phyloP scores from a whole-genome alignment of 1,140 invertebrate species.

The Cherax destructor region DNA sequence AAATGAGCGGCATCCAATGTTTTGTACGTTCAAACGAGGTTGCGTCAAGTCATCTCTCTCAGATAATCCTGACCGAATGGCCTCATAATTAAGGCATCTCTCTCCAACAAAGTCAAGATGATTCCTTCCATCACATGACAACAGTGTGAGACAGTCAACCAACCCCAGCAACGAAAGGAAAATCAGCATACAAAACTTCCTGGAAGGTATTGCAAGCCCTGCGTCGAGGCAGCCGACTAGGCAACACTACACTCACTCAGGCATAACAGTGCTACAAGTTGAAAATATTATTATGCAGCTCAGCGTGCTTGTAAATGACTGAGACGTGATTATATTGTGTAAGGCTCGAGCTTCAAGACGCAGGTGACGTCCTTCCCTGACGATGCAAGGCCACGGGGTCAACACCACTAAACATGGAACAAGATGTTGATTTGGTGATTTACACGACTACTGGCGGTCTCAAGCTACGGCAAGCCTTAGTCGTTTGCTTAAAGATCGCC shows the following conservation, averaged over 20 bases:
- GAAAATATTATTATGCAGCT: neutral
- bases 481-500: neutral
- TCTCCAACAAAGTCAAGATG: neutral
- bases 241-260: neutral
- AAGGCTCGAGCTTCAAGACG: neutral
- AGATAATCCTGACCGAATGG: too few species aligned
- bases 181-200: neutral
- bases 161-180: neutral
- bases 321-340: neutral
- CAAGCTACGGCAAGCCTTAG: neutral
- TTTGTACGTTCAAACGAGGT: too few species aligned
- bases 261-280: neutral
- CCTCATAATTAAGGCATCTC: too few species aligned
- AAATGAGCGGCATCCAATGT: too few species aligned
- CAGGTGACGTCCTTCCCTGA: neutral
- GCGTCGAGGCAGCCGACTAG: neutral
- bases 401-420: neutral
- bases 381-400: neutral
- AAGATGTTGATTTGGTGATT: neutral
- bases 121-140: neutral
- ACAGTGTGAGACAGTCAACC: neutral
- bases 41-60: too few species aligned
- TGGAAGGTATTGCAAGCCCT: neutral
- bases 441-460: neutral
- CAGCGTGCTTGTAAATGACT: neutral